A percentile compares a stretch with the other conserved stretches of the same genome.
Conservation (phyloP, 2,888 invertebrate genomes). For the Cenopis cana region DNA sequence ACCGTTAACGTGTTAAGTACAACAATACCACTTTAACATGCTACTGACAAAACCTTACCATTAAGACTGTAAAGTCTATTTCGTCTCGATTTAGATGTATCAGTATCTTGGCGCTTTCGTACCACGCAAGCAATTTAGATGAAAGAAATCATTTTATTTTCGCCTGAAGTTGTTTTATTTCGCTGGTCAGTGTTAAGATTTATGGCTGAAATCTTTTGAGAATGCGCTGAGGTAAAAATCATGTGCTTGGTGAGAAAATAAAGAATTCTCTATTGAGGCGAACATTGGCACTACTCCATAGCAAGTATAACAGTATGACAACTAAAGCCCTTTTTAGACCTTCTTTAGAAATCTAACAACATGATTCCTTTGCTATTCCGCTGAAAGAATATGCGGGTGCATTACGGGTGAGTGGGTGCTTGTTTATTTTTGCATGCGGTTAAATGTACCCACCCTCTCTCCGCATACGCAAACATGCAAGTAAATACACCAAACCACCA, state of each 20-base stretch:
- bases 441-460: too few relatives aligned
- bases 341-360: too few relatives aligned
- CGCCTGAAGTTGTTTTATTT: slow-evolving; percentile 16
- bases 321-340: too few relatives aligned
- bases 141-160: slow-evolving; percentile 35
- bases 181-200: slow-evolving; percentile 21
- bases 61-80: background rate
- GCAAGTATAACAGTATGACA: too few relatives aligned
- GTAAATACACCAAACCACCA: too few relatives aligned
- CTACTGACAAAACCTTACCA: background rate
- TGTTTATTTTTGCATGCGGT: too few relatives aligned
- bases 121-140: slow-evolving; percentile 15
- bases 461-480: too few relatives aligned
- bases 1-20: slow-evolving; percentile 35
- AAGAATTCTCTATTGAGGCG: background rate
- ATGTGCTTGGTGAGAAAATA: background rate
- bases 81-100: background rate
- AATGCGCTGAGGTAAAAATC: background rate
- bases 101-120: background rate
- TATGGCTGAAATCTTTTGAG: slow-evolving; percentile 6
- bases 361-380: too few relatives aligned
- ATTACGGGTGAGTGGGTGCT: too few relatives aligned
- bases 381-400: too few relatives aligned
- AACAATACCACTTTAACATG: background rate
- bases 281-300: background rate